phyloP scores from a whole-genome alignment of 2,888 invertebrate genomes.

The Tyria jacobaeae region DNA sequence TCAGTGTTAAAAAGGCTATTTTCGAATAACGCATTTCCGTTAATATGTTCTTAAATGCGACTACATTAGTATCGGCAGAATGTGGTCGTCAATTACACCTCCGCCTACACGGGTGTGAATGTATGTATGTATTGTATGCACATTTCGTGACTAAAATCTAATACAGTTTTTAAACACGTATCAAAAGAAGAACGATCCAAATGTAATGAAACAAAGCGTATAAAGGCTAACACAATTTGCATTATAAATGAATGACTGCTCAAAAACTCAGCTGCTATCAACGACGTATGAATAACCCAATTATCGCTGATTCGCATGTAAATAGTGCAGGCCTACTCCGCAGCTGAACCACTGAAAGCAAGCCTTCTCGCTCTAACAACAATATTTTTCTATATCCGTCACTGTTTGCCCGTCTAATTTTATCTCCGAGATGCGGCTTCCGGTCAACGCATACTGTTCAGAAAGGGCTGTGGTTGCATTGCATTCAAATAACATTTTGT shows the following conservation, averaged over 20 bases:
- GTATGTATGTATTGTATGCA: too few relatives aligned
- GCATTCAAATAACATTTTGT: conserved; percentile 65
- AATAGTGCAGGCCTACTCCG: conserved; percentile 53
- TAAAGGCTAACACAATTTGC: conserved; percentile 22
- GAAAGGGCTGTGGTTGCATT: conserved; percentile 58
- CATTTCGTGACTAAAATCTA: background rate
- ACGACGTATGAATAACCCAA: conserved; percentile 57
- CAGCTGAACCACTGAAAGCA: conserved; percentile 50
- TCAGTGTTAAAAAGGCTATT: too few relatives aligned
- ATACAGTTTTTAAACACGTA: too few relatives aligned
- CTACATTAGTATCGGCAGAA: too few relatives aligned
- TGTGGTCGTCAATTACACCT: too few relatives aligned
- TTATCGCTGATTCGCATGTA: conserved; percentile 58
- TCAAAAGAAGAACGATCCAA: background rate
- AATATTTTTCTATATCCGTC: conserved; percentile 62
- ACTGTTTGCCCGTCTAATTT: conserved; percentile 74
- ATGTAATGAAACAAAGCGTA: conserved; percentile 8
- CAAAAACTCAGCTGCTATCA: conserved; percentile 46
- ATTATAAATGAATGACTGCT: conserved; percentile 29
- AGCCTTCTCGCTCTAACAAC: conserved; percentile 54
- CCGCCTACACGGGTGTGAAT: too few relatives aligned
- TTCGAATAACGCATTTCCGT: too few relatives aligned
- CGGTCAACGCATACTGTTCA: conserved; percentile 67
- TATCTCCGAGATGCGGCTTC: conserved; percentile 78
- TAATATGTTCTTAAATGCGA: too few relatives aligned